A percentile compares a stretch with the other conserved stretches of the same genome.
phyloP scores from a whole-genome alignment of 2,797 vertebrate genomes.

The Cuculus canorus region DNA sequence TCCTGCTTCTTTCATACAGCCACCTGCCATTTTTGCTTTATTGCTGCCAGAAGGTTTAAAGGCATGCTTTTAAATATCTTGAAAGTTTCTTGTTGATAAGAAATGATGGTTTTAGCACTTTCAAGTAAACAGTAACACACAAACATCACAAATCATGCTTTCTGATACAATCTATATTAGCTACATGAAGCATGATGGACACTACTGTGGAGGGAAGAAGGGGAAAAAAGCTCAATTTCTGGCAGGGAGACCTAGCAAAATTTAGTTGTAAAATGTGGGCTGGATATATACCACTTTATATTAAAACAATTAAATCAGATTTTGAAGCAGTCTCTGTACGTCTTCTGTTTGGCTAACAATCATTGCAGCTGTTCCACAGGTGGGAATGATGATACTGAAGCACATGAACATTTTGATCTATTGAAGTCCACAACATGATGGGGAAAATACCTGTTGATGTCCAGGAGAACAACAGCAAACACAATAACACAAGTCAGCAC shows the following conservation, averaged over 20 bases:
- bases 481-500: background rate
- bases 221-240: background rate
- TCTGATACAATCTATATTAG: slow-evolving; percentile 73
- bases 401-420: background rate
- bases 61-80: slow-evolving; percentile 76
- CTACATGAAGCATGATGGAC: slow-evolving; percentile 28
- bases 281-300: background rate
- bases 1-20: slow-evolving; percentile 68
- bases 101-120: slow-evolving; percentile 74
- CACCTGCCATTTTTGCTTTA: slow-evolving; percentile 76
- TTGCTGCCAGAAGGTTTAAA: slow-evolving; percentile 72
- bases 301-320: background rate
- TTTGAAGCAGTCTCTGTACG: background rate
- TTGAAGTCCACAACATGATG: background rate
- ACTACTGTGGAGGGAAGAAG: background rate
- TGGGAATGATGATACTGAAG: background rate
- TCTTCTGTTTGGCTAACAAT: background rate
- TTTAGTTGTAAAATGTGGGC: background rate
- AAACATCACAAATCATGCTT: slow-evolving; percentile 72
- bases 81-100: slow-evolving; percentile 80
- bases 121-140: slow-evolving; percentile 71
- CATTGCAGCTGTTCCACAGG: background rate
- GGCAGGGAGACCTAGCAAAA: background rate
- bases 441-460: background rate
- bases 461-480: background rate